Evolutionary conservation across 2,888 invertebrate species (phyloP), one percentile per base, ranked within the genome.

Genomic region (Drosophila birchii): DNA sequence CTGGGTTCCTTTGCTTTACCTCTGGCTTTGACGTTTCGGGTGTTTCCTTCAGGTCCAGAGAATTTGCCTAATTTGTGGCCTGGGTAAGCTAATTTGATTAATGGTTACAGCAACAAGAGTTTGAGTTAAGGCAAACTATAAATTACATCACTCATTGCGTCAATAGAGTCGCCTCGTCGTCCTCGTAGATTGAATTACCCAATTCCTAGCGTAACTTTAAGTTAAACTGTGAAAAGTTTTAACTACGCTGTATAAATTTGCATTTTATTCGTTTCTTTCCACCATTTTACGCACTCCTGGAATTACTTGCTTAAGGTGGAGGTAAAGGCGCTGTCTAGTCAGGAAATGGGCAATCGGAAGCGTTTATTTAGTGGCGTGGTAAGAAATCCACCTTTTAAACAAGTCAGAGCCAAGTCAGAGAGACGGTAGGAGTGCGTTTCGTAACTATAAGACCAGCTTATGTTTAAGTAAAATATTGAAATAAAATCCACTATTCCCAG

Each of bases 281-380:
- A 26, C 29, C 16, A 47, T 34, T 32, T 5, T 38, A 55, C 53
- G 61, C 51, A 73, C 23, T 51, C 34, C 39, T 39, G 14, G 45
- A 44, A 39, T 51, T 61, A 47, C 18, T 41, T n/a, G 6, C 3
- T 29, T 16, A 43, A 20, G 26, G 49, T 20, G 4, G 32, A 41
- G 29, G 43, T 26, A 6, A 20, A 39, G 36, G 41, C 18, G 23
- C 44, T 64, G 62, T 60, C 66, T 62, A 44, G 51, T 51, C 71
- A 66, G 75, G 81, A 80, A 79, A 68, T 64, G 49, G 41, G 51
- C 75, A 79, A 72, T 75, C 75, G 75, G 80, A 79, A 75, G 55
- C 56, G 44, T 75, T 77, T 70, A 77, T 61, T 75, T 56, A 59
- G 44, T 32, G 36, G 45, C 34, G 53, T 43, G 56, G 45, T 26